A percentile compares a stretch with the other conserved stretches of the same genome.
Evolutionary conservation across 1,140 invertebrate species (phyloP).

Genomic region (Pseudomyrmex concolor): DNA sequence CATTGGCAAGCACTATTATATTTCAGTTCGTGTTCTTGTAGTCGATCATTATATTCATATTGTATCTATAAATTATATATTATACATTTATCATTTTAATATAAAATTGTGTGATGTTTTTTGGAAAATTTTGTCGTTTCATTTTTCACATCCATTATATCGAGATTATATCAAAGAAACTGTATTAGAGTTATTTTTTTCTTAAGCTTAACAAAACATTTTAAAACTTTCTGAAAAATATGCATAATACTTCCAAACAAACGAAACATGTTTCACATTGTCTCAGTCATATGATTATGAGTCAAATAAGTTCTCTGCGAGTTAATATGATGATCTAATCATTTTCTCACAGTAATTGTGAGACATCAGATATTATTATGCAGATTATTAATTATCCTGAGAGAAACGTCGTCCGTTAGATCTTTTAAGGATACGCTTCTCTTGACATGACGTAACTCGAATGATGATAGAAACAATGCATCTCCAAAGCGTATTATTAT

Average conservation of each 20-base stretch:
- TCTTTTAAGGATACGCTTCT: constrained; percentile 7
- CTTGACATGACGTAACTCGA: constrained; percentile 35
- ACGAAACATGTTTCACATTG: not conserved
- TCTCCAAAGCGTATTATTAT: not conserved
- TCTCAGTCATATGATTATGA: constrained; percentile 7
- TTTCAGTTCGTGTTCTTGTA: too few relatives aligned
- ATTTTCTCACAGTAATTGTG: constrained; percentile 48
- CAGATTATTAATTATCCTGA: constrained; percentile 45
- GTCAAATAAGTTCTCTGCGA: not conserved
- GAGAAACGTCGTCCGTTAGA: not conserved
- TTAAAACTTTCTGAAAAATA: too few relatives aligned
- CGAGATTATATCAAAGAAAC: not conserved
- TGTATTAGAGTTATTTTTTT: not conserved
- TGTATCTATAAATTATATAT: too few relatives aligned
- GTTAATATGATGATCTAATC: constrained; percentile 43
- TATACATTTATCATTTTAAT: too few relatives aligned
- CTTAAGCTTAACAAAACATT: too few relatives aligned
- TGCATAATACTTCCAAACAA: not conserved
- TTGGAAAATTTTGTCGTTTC: too few relatives aligned
- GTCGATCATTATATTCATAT: too few relatives aligned
- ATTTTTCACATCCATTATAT: not conserved
- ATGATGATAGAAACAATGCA: not conserved
- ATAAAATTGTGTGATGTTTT: too few relatives aligned
- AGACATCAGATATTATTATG: constrained; percentile 21
- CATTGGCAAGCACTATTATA: too few relatives aligned